Evolutionary conservation across 1,140 invertebrate species (phyloP).

Genomic region (Nixonia krombeini): DNA sequence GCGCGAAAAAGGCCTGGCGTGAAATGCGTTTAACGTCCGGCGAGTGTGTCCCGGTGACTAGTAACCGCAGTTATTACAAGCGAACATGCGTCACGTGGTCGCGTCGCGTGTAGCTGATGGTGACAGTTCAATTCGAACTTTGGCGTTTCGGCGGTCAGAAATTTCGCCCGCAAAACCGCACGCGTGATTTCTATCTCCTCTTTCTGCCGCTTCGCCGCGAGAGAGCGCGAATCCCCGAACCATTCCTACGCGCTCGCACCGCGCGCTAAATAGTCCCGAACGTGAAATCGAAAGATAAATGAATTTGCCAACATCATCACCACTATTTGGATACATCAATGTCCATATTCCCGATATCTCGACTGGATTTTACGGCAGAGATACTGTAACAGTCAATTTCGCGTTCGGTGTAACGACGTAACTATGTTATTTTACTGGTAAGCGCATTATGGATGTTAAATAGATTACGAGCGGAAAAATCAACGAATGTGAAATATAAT

Average conservation of each 20-base stretch:
- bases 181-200: constrained; percentile 65
- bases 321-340: constrained; percentile 4
- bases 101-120: constrained; percentile 59
- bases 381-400: background rate
- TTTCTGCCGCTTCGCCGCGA: constrained; percentile 14
- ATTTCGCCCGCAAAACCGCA: constrained; percentile 68
- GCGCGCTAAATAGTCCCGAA: constrained; percentile 21
- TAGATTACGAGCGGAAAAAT: no score
- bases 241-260: background rate
- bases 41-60: constrained; percentile 52
- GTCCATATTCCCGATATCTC: background rate
- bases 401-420: background rate
- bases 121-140: constrained; percentile 73
- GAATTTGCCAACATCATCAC: constrained; percentile 27
- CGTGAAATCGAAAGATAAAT: constrained; percentile 40
- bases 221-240: no score
- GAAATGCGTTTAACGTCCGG: constrained; percentile 46
- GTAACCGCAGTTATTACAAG: constrained; percentile 67
- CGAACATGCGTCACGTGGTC: constrained; percentile 62
- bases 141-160: constrained; percentile 67
- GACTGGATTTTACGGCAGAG: background rate
- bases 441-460: no score
- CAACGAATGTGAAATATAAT: background rate
- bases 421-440: background rate
- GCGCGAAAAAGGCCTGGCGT: constrained; percentile 33